A percentile compares a stretch with the other conserved stretches of the same genome.
Evolutionary conservation across 2,888 invertebrate genomes (phyloP).

Genomic region (Perithous albicinctus): DNA sequence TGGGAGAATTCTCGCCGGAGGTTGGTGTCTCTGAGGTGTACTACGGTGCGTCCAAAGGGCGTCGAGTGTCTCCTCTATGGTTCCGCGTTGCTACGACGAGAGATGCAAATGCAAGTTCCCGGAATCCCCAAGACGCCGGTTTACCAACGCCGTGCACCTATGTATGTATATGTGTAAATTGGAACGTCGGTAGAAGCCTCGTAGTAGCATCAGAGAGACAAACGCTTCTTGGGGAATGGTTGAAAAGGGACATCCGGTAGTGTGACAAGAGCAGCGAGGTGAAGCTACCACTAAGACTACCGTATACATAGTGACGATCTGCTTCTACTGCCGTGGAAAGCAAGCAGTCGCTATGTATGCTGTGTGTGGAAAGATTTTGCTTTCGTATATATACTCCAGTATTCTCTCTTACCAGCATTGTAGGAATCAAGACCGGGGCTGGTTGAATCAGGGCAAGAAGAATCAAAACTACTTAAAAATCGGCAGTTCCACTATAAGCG

Average conservation of each 20-base stretch:
- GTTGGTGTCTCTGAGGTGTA: conserved; percentile 13
- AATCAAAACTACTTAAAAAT: too few relatives aligned
- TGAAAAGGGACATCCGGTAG: conserved; percentile 43
- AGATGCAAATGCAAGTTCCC: conserved; percentile 63
- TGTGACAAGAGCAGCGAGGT: conserved; percentile 44
- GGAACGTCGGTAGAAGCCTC: conserved; percentile 1
- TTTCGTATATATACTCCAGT: neutral
- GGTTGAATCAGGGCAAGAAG: too few relatives aligned
- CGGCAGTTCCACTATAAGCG: too few relatives aligned
- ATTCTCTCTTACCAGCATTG: conserved; percentile 25
- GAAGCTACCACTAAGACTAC: conserved; percentile 1
- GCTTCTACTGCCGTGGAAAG: neutral
- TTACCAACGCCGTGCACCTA: conserved; percentile 13
- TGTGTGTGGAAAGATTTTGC: conserved; percentile 24
- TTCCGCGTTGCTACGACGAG: conserved; percentile 35
- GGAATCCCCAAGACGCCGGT: conserved; percentile 54
- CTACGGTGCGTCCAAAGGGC: conserved; percentile 52
- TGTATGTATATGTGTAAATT: conserved; percentile 43
- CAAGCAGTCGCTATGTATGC: conserved; percentile 38
- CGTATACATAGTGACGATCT: neutral
- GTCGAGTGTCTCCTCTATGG: conserved; percentile 48
- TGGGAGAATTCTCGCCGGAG: conserved; percentile 3
- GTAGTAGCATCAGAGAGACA: conserved; percentile 31
- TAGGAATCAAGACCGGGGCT: too few relatives aligned
- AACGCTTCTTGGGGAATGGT: conserved; percentile 35